Percentiles rank a stretch among this genome's conserved stretches.
Conservation (phyloP, 2,797 vertebrate species). For the Scleropages formosus region DNA sequence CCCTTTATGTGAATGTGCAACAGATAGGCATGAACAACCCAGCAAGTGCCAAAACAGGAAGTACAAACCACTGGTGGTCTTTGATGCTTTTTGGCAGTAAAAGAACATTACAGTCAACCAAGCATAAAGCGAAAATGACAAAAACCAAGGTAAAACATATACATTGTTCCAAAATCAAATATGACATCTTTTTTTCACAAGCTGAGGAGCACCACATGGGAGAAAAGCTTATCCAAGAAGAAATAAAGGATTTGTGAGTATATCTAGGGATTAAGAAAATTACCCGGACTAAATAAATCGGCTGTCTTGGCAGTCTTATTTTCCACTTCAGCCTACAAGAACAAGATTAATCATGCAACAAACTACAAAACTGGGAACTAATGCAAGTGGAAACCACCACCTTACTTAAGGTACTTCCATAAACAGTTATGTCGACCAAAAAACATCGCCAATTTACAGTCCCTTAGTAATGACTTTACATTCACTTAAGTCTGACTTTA, state of each 20-base stretch:
- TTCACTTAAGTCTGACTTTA: too few species aligned
- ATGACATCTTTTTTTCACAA: constrained; percentile 1
- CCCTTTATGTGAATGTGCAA: not conserved
- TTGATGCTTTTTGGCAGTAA: not conserved
- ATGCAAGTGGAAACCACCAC: not conserved
- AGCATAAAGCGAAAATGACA: constrained; percentile 14
- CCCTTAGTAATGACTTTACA: too few species aligned
- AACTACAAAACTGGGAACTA: not conserved
- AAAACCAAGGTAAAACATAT: constrained; percentile 3
- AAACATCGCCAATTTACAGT: too few species aligned
- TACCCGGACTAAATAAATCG: constrained; percentile 8
- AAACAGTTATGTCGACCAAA: not conserved
- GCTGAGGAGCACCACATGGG: not conserved
- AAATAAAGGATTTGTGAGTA: not conserved
- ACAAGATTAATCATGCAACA: not conserved
- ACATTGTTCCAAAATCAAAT: constrained; percentile 3
- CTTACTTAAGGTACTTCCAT: too few species aligned
- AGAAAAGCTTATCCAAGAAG: not conserved
- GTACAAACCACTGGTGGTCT: constrained; percentile 9
- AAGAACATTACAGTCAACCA: constrained; percentile 8
- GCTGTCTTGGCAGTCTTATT: too few species aligned
- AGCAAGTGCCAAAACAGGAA: not conserved
- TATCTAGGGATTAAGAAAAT: not conserved
- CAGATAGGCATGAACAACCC: not conserved
- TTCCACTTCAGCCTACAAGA: not conserved